Evolutionary conservation across 2,797 vertebrate species (phyloP), one percentile per base, ranked within the genome.

Genomic region (Denticeps clupeoides): DNA sequence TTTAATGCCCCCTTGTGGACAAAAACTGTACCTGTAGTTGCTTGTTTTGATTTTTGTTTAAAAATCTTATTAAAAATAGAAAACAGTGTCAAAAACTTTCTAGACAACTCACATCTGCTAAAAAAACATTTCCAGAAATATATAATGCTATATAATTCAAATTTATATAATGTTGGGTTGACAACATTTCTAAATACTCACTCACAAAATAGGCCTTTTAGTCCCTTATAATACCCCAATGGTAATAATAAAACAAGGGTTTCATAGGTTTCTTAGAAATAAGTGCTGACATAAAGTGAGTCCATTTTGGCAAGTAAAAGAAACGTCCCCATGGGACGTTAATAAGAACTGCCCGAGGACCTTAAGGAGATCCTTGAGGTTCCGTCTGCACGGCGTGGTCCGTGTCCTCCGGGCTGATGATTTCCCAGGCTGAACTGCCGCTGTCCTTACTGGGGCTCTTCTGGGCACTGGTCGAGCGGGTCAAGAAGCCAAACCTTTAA

Each of bases 401-500:
- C 4, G 65, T 58, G 37, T 88, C 82, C 13, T 78, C 75, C 0
- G 73, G 56, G 19, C 44, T 56, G 4, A 87, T 73, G 69, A 90
- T 81, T 63, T 89, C 89, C 89, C 88, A 89, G 33, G 67, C 64
- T 51, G 85, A 83, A 57, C 71, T 53, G 0, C 83, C 72, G 70
- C 28, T 74, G 63, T 74, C 66, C 1, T 68, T 18, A 59, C 69
- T 48, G 65, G 62, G 11, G 1, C 77, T 75, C 23, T 32, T 73
- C 47, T 56, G 69, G 18, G 47, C 28, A 64, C 67, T 79, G 67
- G 74, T 70, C 12, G 75, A 73, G 15, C 73, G 76, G 16, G 88
- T 83, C 80, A 91, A 89, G 37, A 84, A 83, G 49, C 87, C 82
- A 67, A 97, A 95, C 67, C 89, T 97, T 38, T 21, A 9, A 16